Evolutionary conservation across 1,140 invertebrate genomes (phyloP).

Genomic region (Triops longicaudatus): DNA sequence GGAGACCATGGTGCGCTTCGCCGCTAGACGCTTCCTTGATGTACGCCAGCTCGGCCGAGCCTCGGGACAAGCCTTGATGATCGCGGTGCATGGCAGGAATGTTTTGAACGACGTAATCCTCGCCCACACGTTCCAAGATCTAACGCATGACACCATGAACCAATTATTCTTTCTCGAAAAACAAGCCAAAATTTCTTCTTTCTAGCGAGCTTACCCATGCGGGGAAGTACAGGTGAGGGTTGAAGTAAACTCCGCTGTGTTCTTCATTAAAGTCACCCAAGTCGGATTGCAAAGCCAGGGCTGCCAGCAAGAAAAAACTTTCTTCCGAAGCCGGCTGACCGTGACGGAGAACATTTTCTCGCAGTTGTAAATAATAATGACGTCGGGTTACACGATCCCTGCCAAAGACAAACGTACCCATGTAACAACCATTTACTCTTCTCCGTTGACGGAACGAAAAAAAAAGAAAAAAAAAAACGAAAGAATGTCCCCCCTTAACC

Average conservation of each 20-base stretch:
- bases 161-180: neutral
- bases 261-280: slow-evolving; percentile 58
- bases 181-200: neutral
- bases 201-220: slow-evolving; percentile 44
- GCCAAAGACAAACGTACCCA: slow-evolving; percentile 32
- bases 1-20: slow-evolving; percentile 82
- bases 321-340: slow-evolving; percentile 50
- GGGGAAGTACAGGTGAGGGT: slow-evolving; percentile 65
- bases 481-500: too few species aligned
- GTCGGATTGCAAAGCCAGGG: slow-evolving; percentile 82
- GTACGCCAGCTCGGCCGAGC: slow-evolving; percentile 73
- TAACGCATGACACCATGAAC: slow-evolving; percentile 32
- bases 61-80: slow-evolving; percentile 60
- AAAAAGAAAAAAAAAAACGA: neutral
- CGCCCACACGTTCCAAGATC: slow-evolving; percentile 50
- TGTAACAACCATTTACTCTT: neutral
- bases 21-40: slow-evolving; percentile 77
- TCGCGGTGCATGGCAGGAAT: slow-evolving; percentile 56
- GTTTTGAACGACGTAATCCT: slow-evolving; percentile 49
- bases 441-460: neutral
- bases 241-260: slow-evolving; percentile 47
- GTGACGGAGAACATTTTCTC: slow-evolving; percentile 65
- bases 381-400: slow-evolving; percentile 81
- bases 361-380: slow-evolving; percentile 87
- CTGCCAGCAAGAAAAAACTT: slow-evolving; percentile 67